Evolutionary conservation across 2,888 invertebrate species (phyloP).

Genomic region (Dioctria linearis): DNA sequence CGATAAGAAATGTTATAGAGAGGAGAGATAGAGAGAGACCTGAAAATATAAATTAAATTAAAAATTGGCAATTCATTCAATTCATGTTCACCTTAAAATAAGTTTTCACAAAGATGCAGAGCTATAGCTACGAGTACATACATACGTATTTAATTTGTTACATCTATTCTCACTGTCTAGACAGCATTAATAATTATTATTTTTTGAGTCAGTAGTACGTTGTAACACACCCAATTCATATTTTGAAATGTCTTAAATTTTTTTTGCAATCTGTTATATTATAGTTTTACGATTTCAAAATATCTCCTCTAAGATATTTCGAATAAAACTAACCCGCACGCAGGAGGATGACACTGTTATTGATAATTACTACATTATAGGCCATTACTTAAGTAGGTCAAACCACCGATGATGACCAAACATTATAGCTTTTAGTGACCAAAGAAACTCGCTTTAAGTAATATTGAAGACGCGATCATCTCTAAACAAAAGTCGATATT

Average conservation of each 20-base stretch:
- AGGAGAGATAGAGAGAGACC: too few relatives aligned
- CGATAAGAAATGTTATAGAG: too few relatives aligned
- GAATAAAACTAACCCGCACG: background rate
- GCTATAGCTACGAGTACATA: too few relatives aligned
- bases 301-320: background rate
- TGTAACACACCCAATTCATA: too few relatives aligned
- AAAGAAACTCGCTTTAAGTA: background rate
- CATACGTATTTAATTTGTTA: too few relatives aligned
- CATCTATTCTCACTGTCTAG: background rate
- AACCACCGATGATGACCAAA: conserved; percentile 6
- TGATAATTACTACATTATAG: conserved; percentile 14
- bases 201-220: background rate
- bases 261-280: too few relatives aligned
- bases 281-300: too few relatives aligned
- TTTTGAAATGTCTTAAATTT: too few relatives aligned
- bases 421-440: background rate
- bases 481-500: conserved; percentile 7
- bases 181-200: background rate
- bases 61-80: too few relatives aligned
- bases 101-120: too few relatives aligned
- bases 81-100: too few relatives aligned
- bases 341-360: conserved; percentile 11
- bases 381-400: conserved; percentile 10
- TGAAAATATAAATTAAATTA: too few relatives aligned
- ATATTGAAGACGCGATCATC: background rate